Conservation (phyloP, 1,140 invertebrate genomes). For the Conus betulinus region DNA sequence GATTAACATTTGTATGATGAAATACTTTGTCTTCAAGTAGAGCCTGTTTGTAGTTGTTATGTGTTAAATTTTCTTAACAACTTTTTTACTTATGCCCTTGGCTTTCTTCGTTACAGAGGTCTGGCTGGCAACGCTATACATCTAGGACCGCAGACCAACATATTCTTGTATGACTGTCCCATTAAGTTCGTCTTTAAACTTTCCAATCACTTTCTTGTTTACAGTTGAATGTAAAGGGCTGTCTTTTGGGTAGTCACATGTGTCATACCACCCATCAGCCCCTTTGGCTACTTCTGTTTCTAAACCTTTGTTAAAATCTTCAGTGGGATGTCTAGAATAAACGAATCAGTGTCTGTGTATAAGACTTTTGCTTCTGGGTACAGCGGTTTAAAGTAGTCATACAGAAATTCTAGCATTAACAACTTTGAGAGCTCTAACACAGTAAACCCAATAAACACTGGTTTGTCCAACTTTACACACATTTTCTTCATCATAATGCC, state of each 20-base stretch:
- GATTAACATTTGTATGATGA: too few relatives aligned
- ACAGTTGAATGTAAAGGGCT: too few relatives aligned
- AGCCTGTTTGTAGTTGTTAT: too few relatives aligned
- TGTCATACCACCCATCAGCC: slow-evolving; percentile 42
- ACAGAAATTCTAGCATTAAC: not conserved
- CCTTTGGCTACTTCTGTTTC: slow-evolving; percentile 27
- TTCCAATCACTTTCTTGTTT: too few relatives aligned
- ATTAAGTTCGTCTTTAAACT: too few relatives aligned
- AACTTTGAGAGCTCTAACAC: slow-evolving; percentile 58
- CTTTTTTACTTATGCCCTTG: too few relatives aligned
- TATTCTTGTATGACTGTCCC: too few relatives aligned
- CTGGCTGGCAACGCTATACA: too few relatives aligned
- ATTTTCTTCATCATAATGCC: slow-evolving; percentile 52
- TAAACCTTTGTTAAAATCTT: slow-evolving; percentile 75
- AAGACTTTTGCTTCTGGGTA: slow-evolving; percentile 56
- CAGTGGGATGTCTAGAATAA: slow-evolving; percentile 70
- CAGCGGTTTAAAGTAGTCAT: slow-evolving; percentile 70
- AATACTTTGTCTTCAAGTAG: too few relatives aligned
- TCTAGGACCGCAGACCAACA: too few relatives aligned
- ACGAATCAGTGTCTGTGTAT: slow-evolving; percentile 76
- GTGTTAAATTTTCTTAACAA: too few relatives aligned
- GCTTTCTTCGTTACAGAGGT: too few relatives aligned
- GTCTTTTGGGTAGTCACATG: slow-evolving; percentile 49
- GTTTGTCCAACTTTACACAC: slow-evolving; percentile 53
- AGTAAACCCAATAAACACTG: slow-evolving; percentile 55